Base-by-base conservation (phyloP, 1,140 invertebrate genomes). In the Meloidogyne floridensis region DNA sequence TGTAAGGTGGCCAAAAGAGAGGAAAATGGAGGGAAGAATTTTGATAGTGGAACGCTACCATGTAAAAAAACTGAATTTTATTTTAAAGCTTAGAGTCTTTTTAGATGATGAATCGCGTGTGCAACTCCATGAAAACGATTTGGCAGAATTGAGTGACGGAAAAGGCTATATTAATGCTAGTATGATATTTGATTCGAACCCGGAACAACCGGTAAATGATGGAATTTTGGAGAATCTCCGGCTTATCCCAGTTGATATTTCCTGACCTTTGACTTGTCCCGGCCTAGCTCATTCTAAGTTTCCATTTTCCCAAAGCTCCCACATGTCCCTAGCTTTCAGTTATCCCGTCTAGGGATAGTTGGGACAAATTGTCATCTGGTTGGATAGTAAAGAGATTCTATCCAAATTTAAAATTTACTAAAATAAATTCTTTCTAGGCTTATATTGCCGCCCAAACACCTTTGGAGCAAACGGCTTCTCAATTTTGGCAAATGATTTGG, bases 381-480 rank as follows among this genome's bases (percentile, higher is more conserved):
- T 2, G 7, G 47, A 47, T 54, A 54, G 13, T 10, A 54, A 3
- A 54, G 53, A 54, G 53, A 54, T 54, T 54, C n/a, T 54, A 3
- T 13, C 11, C 10, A 54, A 54, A 13, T 54, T 47, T 47, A 47
- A 10, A 59, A 15, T 59, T 59, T 15, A 59, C 3, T 59, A 59
- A 32, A 59, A 15, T 10, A 5, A 59, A 3, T n/a, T 65, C 4
- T 6, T 65, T 65, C 7, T 2, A 65, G 59, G 95, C 96, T 20
- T 98, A 97, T 90, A 96, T 98, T 86, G 95, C 95, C 2, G 95
- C 95, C 8, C 95, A 96, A 90, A 95, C 95, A 8, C 95, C 95
- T 0, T 86, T 96, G 74, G 93, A 94, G 0, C 93, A 94, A 83
- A 96, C 95, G 0, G 93, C 94, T 0, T 92, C 94, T 7, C 95